phyloP scores from a whole-genome alignment of 2,888 invertebrate genomes.

The Andrena trimmerana region DNA sequence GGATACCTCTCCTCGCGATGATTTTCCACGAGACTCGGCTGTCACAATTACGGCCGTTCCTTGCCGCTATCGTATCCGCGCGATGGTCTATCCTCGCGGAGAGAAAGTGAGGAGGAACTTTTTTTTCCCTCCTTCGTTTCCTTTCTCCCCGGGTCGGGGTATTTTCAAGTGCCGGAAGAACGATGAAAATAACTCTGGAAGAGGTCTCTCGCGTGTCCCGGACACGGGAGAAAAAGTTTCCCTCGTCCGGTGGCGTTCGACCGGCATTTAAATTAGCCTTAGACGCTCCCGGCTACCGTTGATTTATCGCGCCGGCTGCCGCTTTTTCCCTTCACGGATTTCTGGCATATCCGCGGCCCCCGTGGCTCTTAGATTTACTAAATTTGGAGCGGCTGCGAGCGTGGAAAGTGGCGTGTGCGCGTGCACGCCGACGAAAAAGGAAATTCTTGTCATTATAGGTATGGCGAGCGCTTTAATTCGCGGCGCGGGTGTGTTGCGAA shows the following conservation, averaged over 20 bases:
- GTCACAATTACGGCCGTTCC: constrained; percentile 48
- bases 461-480: constrained; percentile 25
- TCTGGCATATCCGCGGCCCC: constrained; percentile 25
- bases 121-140: constrained; percentile 7
- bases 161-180: constrained; percentile 49
- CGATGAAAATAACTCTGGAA: constrained; percentile 45
- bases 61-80: constrained; percentile 9
- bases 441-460: constrained; percentile 44
- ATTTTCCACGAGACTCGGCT: not conserved
- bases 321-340: constrained; percentile 21
- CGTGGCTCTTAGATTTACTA: constrained; percentile 41
- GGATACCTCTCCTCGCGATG: not conserved
- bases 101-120: not conserved
- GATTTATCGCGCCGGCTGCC: constrained; percentile 42
- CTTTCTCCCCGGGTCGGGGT: constrained; percentile 4
- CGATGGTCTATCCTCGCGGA: constrained; percentile 24
- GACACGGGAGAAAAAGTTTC: constrained; percentile 22
- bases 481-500: constrained; percentile 44
- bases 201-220: constrained; percentile 3
- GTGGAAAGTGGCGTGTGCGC: constrained; percentile 38
- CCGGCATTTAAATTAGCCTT: constrained; percentile 51
- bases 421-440: constrained; percentile 50
- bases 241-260: constrained; percentile 1
- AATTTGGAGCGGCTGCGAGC: constrained; percentile 58
- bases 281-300: constrained; percentile 15